These are phyloP conservation scores for Drosophila pachea DNA, from an alignment of 1,140 invertebrate species.

Conservation along the genomic window DNA sequence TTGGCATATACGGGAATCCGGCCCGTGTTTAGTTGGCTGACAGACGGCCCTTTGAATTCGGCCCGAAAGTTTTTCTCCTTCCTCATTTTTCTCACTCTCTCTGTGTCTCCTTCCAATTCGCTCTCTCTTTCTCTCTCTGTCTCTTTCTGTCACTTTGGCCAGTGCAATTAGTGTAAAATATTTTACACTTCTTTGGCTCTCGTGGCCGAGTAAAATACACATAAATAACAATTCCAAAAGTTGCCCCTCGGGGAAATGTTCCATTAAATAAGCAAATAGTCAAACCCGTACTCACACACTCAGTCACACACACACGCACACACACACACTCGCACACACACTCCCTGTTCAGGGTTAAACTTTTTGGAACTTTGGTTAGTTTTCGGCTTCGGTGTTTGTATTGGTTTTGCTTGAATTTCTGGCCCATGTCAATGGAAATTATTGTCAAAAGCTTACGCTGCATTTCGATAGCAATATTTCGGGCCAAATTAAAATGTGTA, in stretches of 20 bases:
- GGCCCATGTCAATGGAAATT: constrained; percentile 32
- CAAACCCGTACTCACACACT: constrained; percentile 10
- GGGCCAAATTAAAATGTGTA: too few species aligned
- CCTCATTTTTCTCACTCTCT: constrained; percentile 3
- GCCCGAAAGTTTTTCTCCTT: background rate
- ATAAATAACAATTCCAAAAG: constrained; percentile 67
- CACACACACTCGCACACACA: background rate
- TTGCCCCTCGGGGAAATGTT: constrained; percentile 48
- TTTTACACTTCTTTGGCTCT: constrained; percentile 62
- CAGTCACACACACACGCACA: background rate
- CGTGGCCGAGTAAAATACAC: constrained; percentile 22
- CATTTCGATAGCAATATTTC: constrained; percentile 18
- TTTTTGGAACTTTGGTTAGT: constrained; percentile 5
- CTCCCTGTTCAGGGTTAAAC: background rate
- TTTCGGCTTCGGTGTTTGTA: constrained; percentile 10
- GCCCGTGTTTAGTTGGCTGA: constrained; percentile 6
- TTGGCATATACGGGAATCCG: constrained; percentile 19
- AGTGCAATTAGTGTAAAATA: constrained; percentile 69
- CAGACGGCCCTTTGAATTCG: constrained; percentile 5
- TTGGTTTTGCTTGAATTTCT: constrained; percentile 15
- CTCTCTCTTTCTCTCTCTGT: background rate
- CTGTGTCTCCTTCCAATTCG: constrained; percentile 2
- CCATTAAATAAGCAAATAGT: constrained; percentile 47
- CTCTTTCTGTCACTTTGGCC: constrained; percentile 15
- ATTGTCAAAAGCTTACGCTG: constrained; percentile 14